Evolutionary conservation across 2,888 invertebrate species (phyloP), one percentile per base, ranked within the genome.

Genomic region (Sminthurinus aureus): DNA sequence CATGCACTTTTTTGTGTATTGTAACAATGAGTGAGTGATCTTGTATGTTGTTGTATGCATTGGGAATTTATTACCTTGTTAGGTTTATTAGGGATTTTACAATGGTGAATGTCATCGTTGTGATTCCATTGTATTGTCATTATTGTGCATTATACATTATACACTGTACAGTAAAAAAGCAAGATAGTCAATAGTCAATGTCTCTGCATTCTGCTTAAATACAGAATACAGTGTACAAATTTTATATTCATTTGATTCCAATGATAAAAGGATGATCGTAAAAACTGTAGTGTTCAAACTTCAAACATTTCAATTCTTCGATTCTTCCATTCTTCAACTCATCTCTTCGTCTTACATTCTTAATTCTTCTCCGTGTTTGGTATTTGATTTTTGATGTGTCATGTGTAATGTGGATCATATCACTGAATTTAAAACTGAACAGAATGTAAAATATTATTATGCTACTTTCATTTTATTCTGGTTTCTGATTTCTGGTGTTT

Each of bases 381-480:
- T n/a, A n/a, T n/a, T 79, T 20, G 12, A 11, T 13, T 76, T 51
- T 74, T 66, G 6, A 66, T 76, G 76, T 64, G 52, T 20, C 15
- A 58, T 79, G 26, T 52, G 15, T 74, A 15, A 24, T 24, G 15
- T 51, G 24, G 13, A 87, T 84, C 88, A 86, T 89, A 85, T 80
- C 92, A n/a, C n/a, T n/a, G n/a, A 38, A 38, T 38, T 38, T 1
- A 38, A 38, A 38, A 38, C 38, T 38, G 38, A 38, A 38, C 38
- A 38, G 6, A 38, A 38, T 38, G 6, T 38, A 38, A 6, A 38
- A 38, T 6, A n/a, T n/a, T n/a, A n/a, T n/a, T n/a, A n/a, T n/a
- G n/a, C n/a, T n/a, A n/a, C n/a, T n/a, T n/a, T n/a, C n/a, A n/a
- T n/a, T n/a, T n/a, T n/a, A n/a, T n/a, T n/a, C n/a, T n/a, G n/a